Evolutionary conservation across 2,888 invertebrate species (phyloP).

Genomic region (Phaedon cochleariae): DNA sequence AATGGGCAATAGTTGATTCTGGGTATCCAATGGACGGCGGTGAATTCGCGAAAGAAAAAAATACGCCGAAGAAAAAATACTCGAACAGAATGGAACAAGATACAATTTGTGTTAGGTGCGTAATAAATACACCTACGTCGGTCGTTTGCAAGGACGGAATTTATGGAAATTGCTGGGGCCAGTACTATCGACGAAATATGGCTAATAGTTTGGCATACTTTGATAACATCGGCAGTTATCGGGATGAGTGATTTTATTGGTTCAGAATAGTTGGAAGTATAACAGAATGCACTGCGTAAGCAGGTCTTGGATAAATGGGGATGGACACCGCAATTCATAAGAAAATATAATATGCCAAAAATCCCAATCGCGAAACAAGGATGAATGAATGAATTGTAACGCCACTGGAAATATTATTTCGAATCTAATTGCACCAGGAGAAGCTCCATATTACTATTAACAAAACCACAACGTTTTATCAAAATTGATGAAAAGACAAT

Average conservation of each 20-base stretch:
- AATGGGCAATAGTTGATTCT: conserved; percentile 19
- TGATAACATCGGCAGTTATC: not conserved
- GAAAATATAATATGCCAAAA: too few species aligned
- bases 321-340: too few species aligned
- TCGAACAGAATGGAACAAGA: conserved; percentile 10
- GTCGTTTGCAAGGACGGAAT: not conserved
- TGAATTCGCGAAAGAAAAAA: too few species aligned
- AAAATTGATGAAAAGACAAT: too few species aligned
- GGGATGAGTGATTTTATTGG: conserved; percentile 1
- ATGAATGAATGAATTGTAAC: too few species aligned
- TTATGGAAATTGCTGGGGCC: conserved; percentile 4
- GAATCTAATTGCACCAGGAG: too few species aligned
- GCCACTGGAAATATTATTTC: too few species aligned
- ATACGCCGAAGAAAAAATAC: conserved; percentile 7
- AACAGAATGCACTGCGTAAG: not conserved
- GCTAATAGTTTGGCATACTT: not conserved
- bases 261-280: not conserved
- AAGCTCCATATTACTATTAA: too few species aligned
- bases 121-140: conserved; percentile 16
- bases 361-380: too few species aligned
- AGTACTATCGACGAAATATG: not conserved
- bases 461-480: too few species aligned
- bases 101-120: conserved; percentile 16
- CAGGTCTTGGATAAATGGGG: too few species aligned
- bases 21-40: conserved; percentile 17